Conservation (phyloP, 2,888 invertebrate genomes). For the Adela reaumurella region DNA sequence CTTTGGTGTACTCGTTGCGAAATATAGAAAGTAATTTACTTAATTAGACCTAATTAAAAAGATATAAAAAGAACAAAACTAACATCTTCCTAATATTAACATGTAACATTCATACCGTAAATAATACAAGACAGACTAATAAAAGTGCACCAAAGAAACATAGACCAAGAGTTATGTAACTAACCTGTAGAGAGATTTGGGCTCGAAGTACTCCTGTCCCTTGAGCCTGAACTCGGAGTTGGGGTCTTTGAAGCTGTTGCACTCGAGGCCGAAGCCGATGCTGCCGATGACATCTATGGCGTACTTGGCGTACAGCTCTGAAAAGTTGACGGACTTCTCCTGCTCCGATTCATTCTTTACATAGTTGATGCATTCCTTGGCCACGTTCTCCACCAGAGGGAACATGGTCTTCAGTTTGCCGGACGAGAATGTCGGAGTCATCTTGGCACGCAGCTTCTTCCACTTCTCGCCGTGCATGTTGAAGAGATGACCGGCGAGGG, state of each 20-base stretch:
- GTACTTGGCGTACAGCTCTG: conserved; percentile 55
- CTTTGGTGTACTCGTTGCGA: too few species aligned
- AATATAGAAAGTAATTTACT: too few species aligned
- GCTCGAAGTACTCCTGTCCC: conserved; percentile 42
- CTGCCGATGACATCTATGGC: conserved; percentile 61
- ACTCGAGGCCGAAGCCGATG: conserved; percentile 61
- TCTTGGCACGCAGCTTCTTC: conserved; percentile 58
- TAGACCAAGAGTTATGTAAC: too few species aligned
- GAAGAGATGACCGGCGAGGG: conserved; percentile 59
- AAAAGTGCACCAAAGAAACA: too few species aligned
- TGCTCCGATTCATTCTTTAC: conserved; percentile 25
- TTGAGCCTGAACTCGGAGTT: conserved; percentile 49
- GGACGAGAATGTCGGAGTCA: conserved; percentile 65
- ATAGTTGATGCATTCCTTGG: conserved; percentile 43
- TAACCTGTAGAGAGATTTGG: conserved; percentile 36
- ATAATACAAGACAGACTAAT: too few species aligned
- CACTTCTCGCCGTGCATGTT: conserved; percentile 56
- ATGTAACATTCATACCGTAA: too few species aligned
- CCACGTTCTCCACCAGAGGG: conserved; percentile 53
- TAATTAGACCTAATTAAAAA: too few species aligned
- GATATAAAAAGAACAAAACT: too few species aligned
- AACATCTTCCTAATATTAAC: too few species aligned
- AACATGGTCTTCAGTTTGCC: conserved; percentile 66
- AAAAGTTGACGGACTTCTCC: conserved; percentile 41
- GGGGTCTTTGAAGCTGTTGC: conserved; percentile 52